phyloP scores from a whole-genome alignment of 2,888 invertebrate genomes.

The Ecliptopera silaceata region DNA sequence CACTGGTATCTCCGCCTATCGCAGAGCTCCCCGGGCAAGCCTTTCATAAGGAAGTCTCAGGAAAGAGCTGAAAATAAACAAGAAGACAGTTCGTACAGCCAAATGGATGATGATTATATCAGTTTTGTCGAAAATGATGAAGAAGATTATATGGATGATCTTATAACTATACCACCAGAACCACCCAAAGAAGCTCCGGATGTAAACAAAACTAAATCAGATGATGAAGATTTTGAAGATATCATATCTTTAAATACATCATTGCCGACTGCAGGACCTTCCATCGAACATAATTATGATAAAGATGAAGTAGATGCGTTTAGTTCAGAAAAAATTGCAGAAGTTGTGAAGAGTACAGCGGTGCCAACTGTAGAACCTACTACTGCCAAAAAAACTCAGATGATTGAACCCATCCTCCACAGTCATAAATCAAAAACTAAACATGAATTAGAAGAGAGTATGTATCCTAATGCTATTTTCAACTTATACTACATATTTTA shows the following conservation, averaged over 20 bases:
- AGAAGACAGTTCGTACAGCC: constrained; percentile 70
- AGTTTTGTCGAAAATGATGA: constrained; percentile 43
- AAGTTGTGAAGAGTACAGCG: constrained; percentile 29
- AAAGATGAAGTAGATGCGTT: constrained; percentile 51
- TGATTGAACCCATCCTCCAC: constrained; percentile 58
- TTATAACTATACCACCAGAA: constrained; percentile 52
- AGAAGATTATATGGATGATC: constrained; percentile 58
- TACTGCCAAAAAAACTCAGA: constrained; percentile 51
- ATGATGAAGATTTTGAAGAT: constrained; percentile 40
- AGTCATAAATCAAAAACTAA: constrained; percentile 44
- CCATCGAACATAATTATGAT: constrained; percentile 15
- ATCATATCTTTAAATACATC: constrained; percentile 35
- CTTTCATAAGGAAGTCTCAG: constrained; percentile 50
- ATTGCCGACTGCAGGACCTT: constrained; percentile 16
- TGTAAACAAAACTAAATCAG: constrained; percentile 16
- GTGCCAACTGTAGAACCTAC: constrained; percentile 28
- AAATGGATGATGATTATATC: constrained; percentile 56
- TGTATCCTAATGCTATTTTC: constrained; percentile 32
- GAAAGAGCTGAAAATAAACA: constrained; percentile 40
- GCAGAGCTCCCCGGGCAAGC: constrained; percentile 72
- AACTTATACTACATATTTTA: neutral
- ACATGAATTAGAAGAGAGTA: constrained; percentile 48
- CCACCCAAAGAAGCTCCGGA: constrained; percentile 31
- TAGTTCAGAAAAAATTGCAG: constrained; percentile 28
- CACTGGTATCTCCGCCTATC: constrained; percentile 80